Conservation (phyloP, 2,888 invertebrate genomes). For the Clitarchus hookeri region DNA sequence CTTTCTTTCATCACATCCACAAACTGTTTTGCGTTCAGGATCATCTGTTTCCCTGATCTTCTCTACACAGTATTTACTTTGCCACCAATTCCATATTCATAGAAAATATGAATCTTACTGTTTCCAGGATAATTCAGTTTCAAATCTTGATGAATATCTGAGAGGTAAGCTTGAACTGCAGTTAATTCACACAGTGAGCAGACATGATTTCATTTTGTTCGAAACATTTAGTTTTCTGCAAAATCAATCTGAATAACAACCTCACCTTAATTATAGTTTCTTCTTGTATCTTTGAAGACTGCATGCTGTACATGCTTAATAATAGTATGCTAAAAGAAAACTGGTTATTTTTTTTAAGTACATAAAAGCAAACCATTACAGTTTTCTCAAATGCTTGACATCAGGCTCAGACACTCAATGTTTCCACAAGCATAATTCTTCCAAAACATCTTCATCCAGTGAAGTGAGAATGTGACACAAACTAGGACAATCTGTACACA, state of each 20-base stretch:
- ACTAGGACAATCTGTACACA: not conserved
- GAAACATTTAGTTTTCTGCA: conserved; percentile 20
- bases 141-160: too few relatives aligned
- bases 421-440: not conserved
- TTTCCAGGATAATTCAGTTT: not conserved
- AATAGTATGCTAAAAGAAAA: not conserved
- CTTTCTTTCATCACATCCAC: too few relatives aligned
- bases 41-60: too few relatives aligned
- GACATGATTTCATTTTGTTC: conserved; percentile 20
- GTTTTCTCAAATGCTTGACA: conserved; percentile 7
- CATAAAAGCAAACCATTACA: not conserved
- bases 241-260: conserved; percentile 5
- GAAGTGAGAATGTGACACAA: not conserved
- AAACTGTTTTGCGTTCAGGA: too few relatives aligned
- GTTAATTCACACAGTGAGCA: conserved; percentile 23
- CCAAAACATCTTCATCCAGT: not conserved
- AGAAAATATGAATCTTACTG: not conserved
- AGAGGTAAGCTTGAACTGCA: conserved; percentile 2
- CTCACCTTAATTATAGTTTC: not conserved
- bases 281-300: not conserved
- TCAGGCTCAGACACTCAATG: conserved; percentile 6
- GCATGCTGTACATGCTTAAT: conserved; percentile 17
- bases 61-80: not conserved
- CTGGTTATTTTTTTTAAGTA: not conserved
- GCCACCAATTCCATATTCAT: not conserved